A percentile compares a stretch with the other conserved stretches of the same genome.
Conservation (phyloP, 2,888 invertebrate genomes). For the Dorcus hopei region DNA sequence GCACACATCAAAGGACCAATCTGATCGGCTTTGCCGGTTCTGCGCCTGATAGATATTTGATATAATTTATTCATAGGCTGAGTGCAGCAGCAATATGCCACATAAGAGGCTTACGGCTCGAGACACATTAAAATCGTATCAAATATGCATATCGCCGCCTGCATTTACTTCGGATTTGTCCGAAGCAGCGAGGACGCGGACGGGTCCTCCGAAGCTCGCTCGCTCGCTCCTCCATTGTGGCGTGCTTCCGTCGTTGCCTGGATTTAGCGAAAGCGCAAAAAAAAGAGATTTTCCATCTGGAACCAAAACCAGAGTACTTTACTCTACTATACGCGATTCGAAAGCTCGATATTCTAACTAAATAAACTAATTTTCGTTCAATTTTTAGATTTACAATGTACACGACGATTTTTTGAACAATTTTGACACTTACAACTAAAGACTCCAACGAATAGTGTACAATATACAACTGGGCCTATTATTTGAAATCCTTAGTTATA, state of each 20-base stretch:
- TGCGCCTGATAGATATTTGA: constrained; percentile 67
- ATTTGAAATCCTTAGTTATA: too few species aligned
- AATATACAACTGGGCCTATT: too few species aligned
- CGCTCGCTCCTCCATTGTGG: not conserved
- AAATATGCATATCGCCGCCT: constrained; percentile 50
- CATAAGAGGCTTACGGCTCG: constrained; percentile 51
- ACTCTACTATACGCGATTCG: too few species aligned
- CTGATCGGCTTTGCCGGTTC: constrained; percentile 44
- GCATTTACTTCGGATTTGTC: constrained; percentile 45
- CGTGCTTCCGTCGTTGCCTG: not conserved
- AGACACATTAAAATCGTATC: constrained; percentile 53
- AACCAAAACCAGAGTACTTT: too few species aligned
- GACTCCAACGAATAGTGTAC: too few species aligned
- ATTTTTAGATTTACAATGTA: too few species aligned
- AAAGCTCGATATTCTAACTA: too few species aligned
- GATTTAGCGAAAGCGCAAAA: too few species aligned
- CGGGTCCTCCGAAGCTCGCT: not conserved
- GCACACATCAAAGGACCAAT: constrained; percentile 42
- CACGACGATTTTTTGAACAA: too few species aligned
- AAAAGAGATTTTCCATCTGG: too few species aligned
- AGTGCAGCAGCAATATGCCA: constrained; percentile 51
- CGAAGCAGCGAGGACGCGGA: not conserved
- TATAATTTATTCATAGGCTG: constrained; percentile 68
- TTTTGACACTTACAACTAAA: too few species aligned
- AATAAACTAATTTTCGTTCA: too few species aligned